Percentiles rank a stretch among this genome's conserved stretches.
These are phyloP conservation scores for Stenoptilia bipunctidactyla DNA, from an alignment of 2,888 invertebrate genomes.

Conservation along the genomic window DNA sequence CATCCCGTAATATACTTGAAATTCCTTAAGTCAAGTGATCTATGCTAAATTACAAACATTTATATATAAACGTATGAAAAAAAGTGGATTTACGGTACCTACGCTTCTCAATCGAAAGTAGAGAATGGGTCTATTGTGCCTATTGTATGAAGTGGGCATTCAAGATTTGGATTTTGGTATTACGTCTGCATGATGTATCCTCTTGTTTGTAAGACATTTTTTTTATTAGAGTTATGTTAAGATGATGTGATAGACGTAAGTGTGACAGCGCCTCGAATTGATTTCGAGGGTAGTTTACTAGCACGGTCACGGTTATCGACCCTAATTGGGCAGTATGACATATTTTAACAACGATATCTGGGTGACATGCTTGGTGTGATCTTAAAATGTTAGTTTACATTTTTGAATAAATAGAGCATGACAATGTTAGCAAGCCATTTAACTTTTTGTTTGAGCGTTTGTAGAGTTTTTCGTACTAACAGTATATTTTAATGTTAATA, in stretches of 20 bases:
- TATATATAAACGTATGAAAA: conserved; percentile 1
- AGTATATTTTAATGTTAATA: too few species aligned
- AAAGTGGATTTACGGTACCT: conserved; percentile 11
- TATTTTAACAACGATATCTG: neutral
- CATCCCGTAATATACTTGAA: neutral
- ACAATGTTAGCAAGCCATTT: too few species aligned
- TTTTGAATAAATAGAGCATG: too few species aligned
- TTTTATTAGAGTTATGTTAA: neutral
- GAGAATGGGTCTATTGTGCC: conserved; percentile 14
- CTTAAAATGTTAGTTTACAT: too few species aligned
- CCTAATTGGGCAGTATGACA: neutral
- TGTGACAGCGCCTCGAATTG: neutral
- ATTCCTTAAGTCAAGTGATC: neutral
- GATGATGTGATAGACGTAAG: neutral
- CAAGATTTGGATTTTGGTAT: conserved; percentile 20
- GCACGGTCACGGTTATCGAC: neutral
- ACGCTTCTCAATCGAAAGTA: conserved; percentile 9
- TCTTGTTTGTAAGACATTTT: conserved; percentile 12
- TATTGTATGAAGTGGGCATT: conserved; percentile 17
- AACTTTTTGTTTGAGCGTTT: too few species aligned
- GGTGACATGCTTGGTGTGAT: too few species aligned
- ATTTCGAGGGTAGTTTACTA: neutral
- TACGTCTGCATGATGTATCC: conserved; percentile 20
- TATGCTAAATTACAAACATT: neutral
- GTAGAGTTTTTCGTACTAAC: too few species aligned